These are phyloP conservation scores for Nannospalax galili DNA, from an alignment of 2,113 vertebrate species.

Conservation along the genomic window DNA sequence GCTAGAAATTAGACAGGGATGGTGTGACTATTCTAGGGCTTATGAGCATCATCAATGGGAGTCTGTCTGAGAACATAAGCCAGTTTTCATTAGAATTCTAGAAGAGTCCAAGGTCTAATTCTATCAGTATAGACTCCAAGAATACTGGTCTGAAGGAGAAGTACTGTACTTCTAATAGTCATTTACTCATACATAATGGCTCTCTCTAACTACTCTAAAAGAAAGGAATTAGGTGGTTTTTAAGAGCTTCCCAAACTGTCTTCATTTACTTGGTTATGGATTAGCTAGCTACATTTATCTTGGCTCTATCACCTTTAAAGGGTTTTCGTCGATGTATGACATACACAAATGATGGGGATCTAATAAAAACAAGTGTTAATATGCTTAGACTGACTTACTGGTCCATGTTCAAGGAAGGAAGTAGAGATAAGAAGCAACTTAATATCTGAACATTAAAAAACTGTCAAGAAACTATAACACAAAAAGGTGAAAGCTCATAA, in stretches of 20 bases:
- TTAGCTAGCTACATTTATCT: not conserved
- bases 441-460: not conserved
- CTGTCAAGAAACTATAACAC: not conserved
- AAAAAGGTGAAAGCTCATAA: not conserved
- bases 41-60: not conserved
- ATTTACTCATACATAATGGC: not conserved
- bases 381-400: not conserved
- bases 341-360: not conserved
- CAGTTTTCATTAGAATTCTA: not conserved
- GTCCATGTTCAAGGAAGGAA: not conserved
- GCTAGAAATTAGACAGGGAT: not conserved
- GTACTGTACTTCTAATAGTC: not conserved
- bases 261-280: not conserved
- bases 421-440: not conserved
- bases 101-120: not conserved
- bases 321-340: not conserved
- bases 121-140: not conserved
- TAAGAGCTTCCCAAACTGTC: not conserved
- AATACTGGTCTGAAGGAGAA: not conserved
- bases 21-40: not conserved
- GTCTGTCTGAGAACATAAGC: not conserved
- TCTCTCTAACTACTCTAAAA: not conserved
- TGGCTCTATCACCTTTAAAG: not conserved
- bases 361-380: not conserved
- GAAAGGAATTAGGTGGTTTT: not conserved